Evolutionary conservation across 2,113 vertebrate genomes (phyloP).

Genomic region (Cyphomyrus discorhynchus): DNA sequence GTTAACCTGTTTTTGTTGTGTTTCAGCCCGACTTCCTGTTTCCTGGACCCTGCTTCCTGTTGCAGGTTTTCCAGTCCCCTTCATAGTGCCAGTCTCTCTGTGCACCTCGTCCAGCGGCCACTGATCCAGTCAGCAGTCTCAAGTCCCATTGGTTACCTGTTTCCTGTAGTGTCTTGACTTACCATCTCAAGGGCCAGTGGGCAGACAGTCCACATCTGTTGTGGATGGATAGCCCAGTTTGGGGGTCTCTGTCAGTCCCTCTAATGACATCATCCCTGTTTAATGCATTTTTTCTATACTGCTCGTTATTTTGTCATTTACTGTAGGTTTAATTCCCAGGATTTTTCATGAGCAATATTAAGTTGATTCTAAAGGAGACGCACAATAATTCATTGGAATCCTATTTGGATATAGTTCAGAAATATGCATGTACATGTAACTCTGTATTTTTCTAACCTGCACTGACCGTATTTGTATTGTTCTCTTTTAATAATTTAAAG

Average conservation of each 20-base stretch:
- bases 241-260: not conserved
- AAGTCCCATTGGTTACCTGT: not conserved
- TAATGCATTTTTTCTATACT: not conserved
- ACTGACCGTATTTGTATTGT: not conserved
- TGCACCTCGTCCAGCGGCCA: not conserved
- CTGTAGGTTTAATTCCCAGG: not conserved
- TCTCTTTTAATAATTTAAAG: not conserved
- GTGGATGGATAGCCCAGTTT: not conserved
- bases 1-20: not conserved
- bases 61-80: not conserved
- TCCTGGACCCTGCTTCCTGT: not conserved
- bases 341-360: not conserved
- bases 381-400: not conserved
- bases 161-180: not conserved
- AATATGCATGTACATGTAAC: not conserved
- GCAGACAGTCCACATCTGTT: no score
- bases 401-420: not conserved
- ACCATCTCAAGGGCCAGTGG: not conserved
- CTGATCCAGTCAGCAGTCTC: not conserved
- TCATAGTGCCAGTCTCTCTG: not conserved
- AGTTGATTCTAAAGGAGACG: not conserved
- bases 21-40: not conserved
- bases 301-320: not conserved
- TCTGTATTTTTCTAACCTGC: not conserved
- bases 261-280: not conserved